Evolutionary conservation across 2,797 vertebrate species (phyloP).

Genomic region (Heliangelus exortis): DNA sequence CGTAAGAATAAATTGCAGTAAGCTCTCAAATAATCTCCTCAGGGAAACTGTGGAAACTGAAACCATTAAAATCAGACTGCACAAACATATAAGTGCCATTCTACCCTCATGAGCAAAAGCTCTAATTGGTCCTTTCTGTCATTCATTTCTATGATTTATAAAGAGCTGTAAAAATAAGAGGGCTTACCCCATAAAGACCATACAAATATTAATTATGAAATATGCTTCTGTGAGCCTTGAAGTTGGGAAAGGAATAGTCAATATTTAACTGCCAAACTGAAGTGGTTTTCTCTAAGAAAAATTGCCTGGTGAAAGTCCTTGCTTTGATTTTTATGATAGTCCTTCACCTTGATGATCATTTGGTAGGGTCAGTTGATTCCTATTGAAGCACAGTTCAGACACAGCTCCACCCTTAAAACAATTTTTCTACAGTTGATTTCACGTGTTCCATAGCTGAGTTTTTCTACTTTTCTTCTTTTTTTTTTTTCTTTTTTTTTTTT

Average conservation of each 20-base stretch:
- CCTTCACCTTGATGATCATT: constrained; percentile 17
- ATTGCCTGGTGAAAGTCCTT: background rate
- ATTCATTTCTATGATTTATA: constrained; percentile 7
- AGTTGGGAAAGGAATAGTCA: background rate
- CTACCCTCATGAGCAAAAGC: background rate
- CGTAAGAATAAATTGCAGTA: constrained; percentile 29
- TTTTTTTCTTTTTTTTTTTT: too few relatives aligned
- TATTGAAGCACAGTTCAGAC: background rate
- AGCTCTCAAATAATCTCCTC: constrained; percentile 46
- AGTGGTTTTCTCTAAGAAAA: constrained; percentile 14
- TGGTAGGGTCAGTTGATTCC: constrained; percentile 18
- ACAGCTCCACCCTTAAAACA: background rate
- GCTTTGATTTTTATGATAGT: constrained; percentile 53
- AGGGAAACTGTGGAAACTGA: constrained; percentile 37
- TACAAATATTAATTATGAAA: constrained; percentile 50
- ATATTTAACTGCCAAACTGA: constrained; percentile 24
- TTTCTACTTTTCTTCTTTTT: background rate
- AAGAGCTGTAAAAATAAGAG: constrained; percentile 30
- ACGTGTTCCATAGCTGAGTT: accelerated
- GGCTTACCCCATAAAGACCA: background rate
- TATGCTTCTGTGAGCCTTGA: background rate
- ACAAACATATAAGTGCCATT: constrained; percentile 9
- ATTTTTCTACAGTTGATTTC: background rate
- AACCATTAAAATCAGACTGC: constrained; percentile 12
- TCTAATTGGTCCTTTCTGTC: constrained; percentile 31